Evolutionary conservation across 1,140 invertebrate species (phyloP).

Genomic region (Trachymyrmex cornetzi): DNA sequence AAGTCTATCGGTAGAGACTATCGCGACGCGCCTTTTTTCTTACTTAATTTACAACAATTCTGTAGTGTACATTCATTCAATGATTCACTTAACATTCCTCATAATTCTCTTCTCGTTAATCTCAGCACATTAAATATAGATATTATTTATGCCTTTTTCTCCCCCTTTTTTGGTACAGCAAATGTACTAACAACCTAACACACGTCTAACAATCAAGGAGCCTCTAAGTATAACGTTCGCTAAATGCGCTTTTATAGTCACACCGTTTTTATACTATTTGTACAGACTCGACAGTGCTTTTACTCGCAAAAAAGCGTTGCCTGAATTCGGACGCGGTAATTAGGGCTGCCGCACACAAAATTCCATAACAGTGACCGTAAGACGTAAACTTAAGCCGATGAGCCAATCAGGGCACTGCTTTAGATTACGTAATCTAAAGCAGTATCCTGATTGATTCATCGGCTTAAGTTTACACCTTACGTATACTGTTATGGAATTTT

Average conservation of each 20-base stretch:
- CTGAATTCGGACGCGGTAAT: conserved; percentile 7
- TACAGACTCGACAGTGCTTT: conserved; percentile 65
- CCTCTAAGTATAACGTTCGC: conserved; percentile 72
- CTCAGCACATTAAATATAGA: conserved; percentile 69
- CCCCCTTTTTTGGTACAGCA: conserved; percentile 71
- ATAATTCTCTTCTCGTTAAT: conserved; percentile 70
- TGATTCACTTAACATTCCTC: conserved; percentile 70
- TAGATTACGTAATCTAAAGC: too few relatives aligned
- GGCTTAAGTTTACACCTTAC: too few relatives aligned
- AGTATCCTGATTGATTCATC: too few relatives aligned
- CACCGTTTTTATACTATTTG: conserved; percentile 63
- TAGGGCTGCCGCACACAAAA: too few relatives aligned
- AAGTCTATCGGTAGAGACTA: background rate
- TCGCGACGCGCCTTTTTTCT: conserved; percentile 1
- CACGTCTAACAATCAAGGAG: conserved; percentile 75
- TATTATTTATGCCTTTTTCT: conserved; percentile 50
- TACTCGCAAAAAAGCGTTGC: conserved; percentile 34
- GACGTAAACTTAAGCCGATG: too few relatives aligned
- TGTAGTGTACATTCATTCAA: conserved; percentile 68
- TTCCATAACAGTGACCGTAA: too few relatives aligned
- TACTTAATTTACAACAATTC: conserved; percentile 69
- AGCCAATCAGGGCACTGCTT: too few relatives aligned
- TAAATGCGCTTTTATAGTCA: conserved; percentile 71
- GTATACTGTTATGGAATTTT: too few relatives aligned
- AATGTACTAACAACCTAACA: conserved; percentile 72